phyloP scores from a whole-genome alignment of 2,797 vertebrate genomes.

The Falco columbarius region DNA sequence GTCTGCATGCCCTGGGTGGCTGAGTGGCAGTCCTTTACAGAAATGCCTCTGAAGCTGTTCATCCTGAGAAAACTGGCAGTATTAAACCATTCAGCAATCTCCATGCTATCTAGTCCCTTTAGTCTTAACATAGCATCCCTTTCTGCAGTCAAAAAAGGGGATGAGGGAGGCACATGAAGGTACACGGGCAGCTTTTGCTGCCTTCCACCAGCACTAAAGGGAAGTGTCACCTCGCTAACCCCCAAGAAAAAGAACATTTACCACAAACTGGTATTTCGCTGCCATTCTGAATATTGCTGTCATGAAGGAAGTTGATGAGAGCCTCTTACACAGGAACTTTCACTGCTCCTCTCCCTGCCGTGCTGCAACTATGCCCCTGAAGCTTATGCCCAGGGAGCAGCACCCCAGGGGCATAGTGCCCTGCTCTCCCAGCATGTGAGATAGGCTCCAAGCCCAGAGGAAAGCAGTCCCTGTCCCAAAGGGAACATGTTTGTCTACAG shows the following conservation, averaged over 20 bases:
- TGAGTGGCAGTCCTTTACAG: rapidly evolving
- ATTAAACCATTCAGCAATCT: rapidly evolving
- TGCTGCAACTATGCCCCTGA: neutral
- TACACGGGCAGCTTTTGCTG: neutral
- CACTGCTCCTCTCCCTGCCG: neutral
- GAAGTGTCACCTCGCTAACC: rapidly evolving
- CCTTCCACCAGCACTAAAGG: neutral
- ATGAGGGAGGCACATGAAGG: neutral
- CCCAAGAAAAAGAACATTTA: neutral
- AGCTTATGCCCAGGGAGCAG: neutral
- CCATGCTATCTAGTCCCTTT: rapidly evolving
- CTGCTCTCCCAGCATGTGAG: rapidly evolving
- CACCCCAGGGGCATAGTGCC: rapidly evolving
- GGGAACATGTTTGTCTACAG: no score
- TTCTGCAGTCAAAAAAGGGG: neutral
- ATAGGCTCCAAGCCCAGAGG: neutral
- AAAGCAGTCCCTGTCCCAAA: no score
- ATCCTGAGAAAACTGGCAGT: rapidly evolving
- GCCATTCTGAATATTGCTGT: rapidly evolving
- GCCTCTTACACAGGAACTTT: rapidly evolving
- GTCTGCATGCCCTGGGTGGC: rapidly evolving
- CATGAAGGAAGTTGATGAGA: rapidly evolving
- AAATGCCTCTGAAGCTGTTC: neutral
- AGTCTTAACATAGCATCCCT: rapidly evolving
- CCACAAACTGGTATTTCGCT: no score